Evolutionary conservation across 2,888 invertebrate genomes (phyloP).

Genomic region (Dasysyrphus tricinctus): DNA sequence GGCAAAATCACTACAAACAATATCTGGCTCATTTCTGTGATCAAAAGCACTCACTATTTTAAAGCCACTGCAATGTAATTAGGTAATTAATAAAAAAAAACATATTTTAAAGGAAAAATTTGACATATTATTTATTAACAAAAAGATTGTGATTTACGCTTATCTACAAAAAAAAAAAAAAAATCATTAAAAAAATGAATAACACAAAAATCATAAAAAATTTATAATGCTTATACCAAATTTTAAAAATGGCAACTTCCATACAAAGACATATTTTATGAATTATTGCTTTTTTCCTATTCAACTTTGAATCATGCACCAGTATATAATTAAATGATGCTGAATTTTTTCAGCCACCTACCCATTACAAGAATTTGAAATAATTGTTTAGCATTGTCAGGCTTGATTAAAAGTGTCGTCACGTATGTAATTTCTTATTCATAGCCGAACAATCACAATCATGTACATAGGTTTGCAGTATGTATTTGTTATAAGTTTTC

Average conservation of each 20-base stretch:
- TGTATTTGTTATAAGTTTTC: background rate
- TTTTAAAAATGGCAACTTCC: background rate
- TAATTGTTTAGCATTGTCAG: slow-evolving; percentile 17
- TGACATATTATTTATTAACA: too few species aligned
- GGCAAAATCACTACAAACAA: too few species aligned
- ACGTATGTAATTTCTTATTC: slow-evolving; percentile 39
- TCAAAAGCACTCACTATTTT: too few species aligned
- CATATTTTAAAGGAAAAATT: too few species aligned
- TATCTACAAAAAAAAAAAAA: too few species aligned
- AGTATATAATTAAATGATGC: slow-evolving; percentile 2
- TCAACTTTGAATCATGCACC: slow-evolving; percentile 4
- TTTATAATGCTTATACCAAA: background rate
- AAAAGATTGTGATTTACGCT: too few species aligned
- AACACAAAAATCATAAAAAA: background rate
- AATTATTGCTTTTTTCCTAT: background rate
- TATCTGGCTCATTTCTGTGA: too few species aligned
- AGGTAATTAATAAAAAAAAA: too few species aligned
- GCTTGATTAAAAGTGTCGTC: slow-evolving; percentile 45
- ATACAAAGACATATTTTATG: background rate
- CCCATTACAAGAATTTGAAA: slow-evolving; percentile 23
- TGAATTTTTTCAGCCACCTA: background rate
- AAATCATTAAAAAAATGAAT: background rate
- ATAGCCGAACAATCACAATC: slow-evolving; percentile 11
- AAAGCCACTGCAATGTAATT: too few species aligned
- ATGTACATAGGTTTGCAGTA: background rate